These are phyloP conservation scores for Gymnocephalus cernua DNA, from an alignment of 2,113 vertebrate species.

Conservation along the genomic window DNA sequence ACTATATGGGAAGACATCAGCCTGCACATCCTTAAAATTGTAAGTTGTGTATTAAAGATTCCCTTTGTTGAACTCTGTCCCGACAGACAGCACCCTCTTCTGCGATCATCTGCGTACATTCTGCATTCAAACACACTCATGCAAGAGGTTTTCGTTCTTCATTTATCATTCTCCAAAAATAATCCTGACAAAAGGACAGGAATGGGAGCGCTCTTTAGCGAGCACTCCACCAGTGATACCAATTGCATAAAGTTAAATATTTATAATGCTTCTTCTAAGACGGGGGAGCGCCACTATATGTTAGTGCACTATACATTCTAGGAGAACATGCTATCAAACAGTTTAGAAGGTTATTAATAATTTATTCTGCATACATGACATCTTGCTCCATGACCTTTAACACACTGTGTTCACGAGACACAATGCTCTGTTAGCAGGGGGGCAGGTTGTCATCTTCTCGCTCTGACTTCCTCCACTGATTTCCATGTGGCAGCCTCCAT, in stretches of 20 bases:
- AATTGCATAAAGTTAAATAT: slow-evolving; percentile 63
- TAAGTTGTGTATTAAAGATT: slow-evolving; percentile 76
- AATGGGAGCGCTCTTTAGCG: slow-evolving; percentile 21
- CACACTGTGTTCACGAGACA: background rate
- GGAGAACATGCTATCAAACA: slow-evolving; percentile 9
- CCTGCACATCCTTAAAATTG: slow-evolving; percentile 77
- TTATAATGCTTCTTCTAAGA: slow-evolving; percentile 47
- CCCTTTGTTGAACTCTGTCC: slow-evolving; percentile 75
- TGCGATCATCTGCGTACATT: slow-evolving; percentile 35
- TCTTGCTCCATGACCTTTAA: slow-evolving; percentile 32
- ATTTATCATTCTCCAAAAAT: slow-evolving; percentile 63
- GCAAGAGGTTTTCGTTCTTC: slow-evolving; percentile 35
- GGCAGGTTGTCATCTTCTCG: background rate
- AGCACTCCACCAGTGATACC: slow-evolving; percentile 33
- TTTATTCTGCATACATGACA: slow-evolving; percentile 51
- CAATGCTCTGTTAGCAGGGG: slow-evolving; percentile 1
- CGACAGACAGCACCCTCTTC: slow-evolving; percentile 41
- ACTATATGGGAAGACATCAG: slow-evolving; percentile 77
- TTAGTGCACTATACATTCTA: slow-evolving; percentile 12
- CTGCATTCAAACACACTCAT: slow-evolving; percentile 51
- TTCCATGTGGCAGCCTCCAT: background rate
- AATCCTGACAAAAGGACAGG: slow-evolving; percentile 38
- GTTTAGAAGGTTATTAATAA: slow-evolving; percentile 51
- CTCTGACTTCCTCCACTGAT: background rate
- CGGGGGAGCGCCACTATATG: slow-evolving; percentile 6